Conservation (phyloP, 2,113 vertebrate genomes). For the Ia io region DNA sequence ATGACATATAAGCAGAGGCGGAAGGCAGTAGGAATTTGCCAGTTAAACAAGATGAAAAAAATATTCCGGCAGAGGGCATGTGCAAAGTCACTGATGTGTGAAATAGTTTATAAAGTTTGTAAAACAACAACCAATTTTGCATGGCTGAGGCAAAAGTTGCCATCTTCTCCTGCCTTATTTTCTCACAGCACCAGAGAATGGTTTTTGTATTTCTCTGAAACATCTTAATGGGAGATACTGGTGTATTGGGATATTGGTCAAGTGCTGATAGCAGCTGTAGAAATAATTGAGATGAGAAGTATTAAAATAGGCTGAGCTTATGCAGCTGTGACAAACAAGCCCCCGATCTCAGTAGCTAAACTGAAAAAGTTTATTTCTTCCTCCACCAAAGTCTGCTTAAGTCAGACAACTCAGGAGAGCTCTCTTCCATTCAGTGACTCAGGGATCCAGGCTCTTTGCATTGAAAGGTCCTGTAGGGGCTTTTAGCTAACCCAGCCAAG, state of each 20-base stretch:
- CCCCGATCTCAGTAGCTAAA: not conserved
- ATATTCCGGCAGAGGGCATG: not conserved
- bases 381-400: not conserved
- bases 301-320: not conserved
- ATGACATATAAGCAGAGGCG: not conserved
- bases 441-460: not conserved
- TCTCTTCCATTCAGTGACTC: not conserved
- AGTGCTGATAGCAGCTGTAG: not conserved
- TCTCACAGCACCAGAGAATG: not conserved
- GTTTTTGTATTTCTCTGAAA: not conserved
- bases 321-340: not conserved
- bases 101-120: not conserved
- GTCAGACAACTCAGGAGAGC: not conserved
- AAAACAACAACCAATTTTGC: not conserved
- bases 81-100: not conserved
- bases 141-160: not conserved
- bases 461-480: not conserved
- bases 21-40: not conserved
- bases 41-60: conserved; percentile 24
- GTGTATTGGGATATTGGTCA: not conserved
- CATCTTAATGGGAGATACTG: not conserved
- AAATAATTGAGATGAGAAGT: not conserved
- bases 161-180: not conserved
- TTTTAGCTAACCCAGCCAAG: not conserved
- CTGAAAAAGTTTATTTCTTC: not conserved